A percentile compares a stretch with the other conserved stretches of the same genome.
phyloP scores from a whole-genome alignment of 2,113 vertebrate species.

The Ramphastos sulfuratus region DNA sequence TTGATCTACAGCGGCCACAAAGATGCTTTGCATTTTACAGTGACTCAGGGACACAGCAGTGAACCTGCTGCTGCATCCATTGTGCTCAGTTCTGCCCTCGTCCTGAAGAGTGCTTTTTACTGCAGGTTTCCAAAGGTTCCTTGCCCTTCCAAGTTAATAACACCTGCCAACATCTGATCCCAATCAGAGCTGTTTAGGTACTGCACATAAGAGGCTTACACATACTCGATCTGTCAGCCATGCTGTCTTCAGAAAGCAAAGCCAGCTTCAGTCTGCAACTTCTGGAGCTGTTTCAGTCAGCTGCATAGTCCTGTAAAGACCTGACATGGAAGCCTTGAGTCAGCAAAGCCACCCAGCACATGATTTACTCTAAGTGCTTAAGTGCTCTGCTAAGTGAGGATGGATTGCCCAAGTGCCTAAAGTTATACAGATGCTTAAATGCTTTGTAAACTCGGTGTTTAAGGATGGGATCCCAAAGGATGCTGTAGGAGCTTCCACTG shows the following conservation, averaged over 20 bases:
- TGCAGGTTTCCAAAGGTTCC: not conserved
- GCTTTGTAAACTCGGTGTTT: conserved; percentile 5
- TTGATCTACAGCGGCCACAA: not conserved
- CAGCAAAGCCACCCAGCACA: not conserved
- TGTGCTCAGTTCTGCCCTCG: not conserved
- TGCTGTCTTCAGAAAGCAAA: too few relatives aligned
- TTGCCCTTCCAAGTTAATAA: not conserved
- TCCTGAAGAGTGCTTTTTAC: not conserved
- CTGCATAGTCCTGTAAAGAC: not conserved
- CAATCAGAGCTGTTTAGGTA: not conserved
- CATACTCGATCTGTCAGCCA: too few relatives aligned
- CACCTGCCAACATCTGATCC: not conserved
- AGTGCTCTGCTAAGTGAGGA: conserved; percentile 22
- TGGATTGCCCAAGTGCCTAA: not conserved
- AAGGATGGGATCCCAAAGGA: conserved; percentile 31
- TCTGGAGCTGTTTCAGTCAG: not conserved
- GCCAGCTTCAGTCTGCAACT: too few relatives aligned
- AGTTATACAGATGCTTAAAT: conserved; percentile 39
- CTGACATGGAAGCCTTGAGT: not conserved
- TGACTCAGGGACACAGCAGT: not conserved
- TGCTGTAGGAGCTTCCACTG: not conserved
- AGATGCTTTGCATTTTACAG: not conserved
- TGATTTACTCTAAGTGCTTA: conserved; percentile 46
- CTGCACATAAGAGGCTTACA: not conserved
- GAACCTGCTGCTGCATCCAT: not conserved